Conservation (phyloP, 2,888 invertebrate species). For the Diloba caeruleocephala region DNA sequence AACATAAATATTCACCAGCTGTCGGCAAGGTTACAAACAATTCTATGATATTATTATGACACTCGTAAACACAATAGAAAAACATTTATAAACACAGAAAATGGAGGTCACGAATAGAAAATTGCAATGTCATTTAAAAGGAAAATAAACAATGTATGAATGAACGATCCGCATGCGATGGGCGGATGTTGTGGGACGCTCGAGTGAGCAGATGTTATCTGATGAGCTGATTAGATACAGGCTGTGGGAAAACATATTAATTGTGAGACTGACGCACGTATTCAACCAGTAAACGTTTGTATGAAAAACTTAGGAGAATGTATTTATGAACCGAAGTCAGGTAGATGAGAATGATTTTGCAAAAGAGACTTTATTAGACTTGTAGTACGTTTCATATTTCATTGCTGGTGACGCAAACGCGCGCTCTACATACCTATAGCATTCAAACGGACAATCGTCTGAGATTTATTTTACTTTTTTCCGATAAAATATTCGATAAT, state of each 20-base stretch:
- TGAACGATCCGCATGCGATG: slow-evolving; percentile 49
- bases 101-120: slow-evolving; percentile 50
- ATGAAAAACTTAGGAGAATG: slow-evolving; percentile 33
- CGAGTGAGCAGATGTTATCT: slow-evolving; percentile 72
- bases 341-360: too few species aligned
- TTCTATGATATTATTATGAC: background rate
- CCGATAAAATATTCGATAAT: too few species aligned
- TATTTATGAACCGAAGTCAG: slow-evolving; percentile 7
- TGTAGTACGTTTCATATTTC: too few species aligned
- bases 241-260: slow-evolving; percentile 65
- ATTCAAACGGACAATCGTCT: too few species aligned
- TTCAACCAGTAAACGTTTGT: slow-evolving; percentile 38
- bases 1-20: too few species aligned
- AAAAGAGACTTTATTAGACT: too few species aligned
- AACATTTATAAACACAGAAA: slow-evolving; percentile 11
- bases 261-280: slow-evolving; percentile 43
- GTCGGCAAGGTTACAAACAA: too few species aligned
- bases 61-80: slow-evolving; percentile 4
- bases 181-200: slow-evolving; percentile 70
- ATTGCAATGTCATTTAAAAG: slow-evolving; percentile 50
- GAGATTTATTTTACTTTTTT: too few species aligned
- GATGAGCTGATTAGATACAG: slow-evolving; percentile 70
- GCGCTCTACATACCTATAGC: too few species aligned
- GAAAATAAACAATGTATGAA: slow-evolving; percentile 41
- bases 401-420: too few species aligned